Evolutionary conservation across 2,888 invertebrate species (phyloP).

Genomic region (Lasioglossum pauxillum): DNA sequence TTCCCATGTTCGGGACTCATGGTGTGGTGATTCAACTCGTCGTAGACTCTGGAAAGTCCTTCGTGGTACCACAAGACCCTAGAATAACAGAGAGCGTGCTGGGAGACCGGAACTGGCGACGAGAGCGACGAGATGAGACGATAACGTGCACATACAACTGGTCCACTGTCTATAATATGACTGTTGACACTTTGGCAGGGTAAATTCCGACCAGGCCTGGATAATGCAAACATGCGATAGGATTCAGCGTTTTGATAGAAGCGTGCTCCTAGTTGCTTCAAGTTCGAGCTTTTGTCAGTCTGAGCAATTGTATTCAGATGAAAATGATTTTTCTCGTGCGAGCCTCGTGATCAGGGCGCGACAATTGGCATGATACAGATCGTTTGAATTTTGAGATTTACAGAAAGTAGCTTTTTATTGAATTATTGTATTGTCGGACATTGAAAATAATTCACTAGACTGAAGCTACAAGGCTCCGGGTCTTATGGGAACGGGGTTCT

Average conservation of each 20-base stretch:
- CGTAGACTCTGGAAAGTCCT: neutral
- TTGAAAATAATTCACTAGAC: too few relatives aligned
- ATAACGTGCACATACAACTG: neutral
- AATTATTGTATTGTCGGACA: too few relatives aligned
- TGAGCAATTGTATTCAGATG: neutral
- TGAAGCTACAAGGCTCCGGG: too few relatives aligned
- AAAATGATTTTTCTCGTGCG: neutral
- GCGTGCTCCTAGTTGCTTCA: neutral
- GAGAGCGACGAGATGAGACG: neutral
- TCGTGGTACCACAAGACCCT: neutral
- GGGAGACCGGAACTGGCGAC: neutral
- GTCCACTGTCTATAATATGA: neutral
- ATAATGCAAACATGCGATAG: neutral
- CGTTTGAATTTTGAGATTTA: neutral
- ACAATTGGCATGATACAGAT: neutral
- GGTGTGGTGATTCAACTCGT: neutral
- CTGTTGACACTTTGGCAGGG: neutral
- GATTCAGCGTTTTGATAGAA: neutral
- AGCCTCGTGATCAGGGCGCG: neutral
- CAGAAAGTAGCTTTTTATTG: too few relatives aligned
- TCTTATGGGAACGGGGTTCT: too few relatives aligned
- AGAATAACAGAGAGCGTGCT: neutral
- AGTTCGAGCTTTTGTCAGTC: neutral
- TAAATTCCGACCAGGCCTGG: neutral
- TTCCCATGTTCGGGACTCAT: neutral